These are phyloP conservation scores for Tridacna crocea DNA, from an alignment of 2,888 invertebrate species.

Conservation along the genomic window DNA sequence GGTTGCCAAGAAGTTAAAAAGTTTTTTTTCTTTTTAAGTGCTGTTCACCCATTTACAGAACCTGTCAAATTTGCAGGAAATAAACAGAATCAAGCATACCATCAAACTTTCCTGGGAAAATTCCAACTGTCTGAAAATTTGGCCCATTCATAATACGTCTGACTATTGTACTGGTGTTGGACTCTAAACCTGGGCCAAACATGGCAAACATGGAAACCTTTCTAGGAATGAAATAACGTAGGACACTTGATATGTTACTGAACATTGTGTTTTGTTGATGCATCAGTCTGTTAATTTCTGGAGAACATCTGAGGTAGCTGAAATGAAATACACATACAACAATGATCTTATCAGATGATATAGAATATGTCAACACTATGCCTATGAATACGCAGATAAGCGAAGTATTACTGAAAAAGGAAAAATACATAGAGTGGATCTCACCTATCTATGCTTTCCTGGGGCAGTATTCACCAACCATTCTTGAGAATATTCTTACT, in stretches of 20 bases:
- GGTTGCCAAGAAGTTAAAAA: no score
- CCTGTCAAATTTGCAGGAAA: no score
- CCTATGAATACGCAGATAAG: no score
- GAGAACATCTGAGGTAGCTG: constrained; percentile 78
- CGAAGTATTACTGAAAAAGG: no score
- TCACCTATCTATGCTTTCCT: no score
- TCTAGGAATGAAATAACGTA: constrained; percentile 76
- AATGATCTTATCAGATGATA: no score
- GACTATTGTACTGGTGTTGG: constrained; percentile 73
- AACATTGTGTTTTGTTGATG: constrained; percentile 70
- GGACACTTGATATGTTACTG: constrained; percentile 71
- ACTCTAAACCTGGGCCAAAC: constrained; percentile 80
- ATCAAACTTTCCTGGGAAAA: constrained; percentile 79
- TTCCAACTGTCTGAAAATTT: constrained; percentile 66
- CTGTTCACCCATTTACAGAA: no score
- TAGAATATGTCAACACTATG: no score
- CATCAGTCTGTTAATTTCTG: constrained; percentile 68
- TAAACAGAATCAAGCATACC: constrained; percentile 58
- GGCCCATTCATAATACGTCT: constrained; percentile 72
- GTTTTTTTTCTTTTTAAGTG: no score
- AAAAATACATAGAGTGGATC: no score
- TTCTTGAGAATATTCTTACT: no score
- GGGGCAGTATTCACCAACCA: no score
- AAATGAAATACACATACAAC: constrained; percentile 26
- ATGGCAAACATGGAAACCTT: constrained; percentile 77